phyloP scores from a whole-genome alignment of 2,888 invertebrate genomes.

The Drosophila vallismaia region DNA sequence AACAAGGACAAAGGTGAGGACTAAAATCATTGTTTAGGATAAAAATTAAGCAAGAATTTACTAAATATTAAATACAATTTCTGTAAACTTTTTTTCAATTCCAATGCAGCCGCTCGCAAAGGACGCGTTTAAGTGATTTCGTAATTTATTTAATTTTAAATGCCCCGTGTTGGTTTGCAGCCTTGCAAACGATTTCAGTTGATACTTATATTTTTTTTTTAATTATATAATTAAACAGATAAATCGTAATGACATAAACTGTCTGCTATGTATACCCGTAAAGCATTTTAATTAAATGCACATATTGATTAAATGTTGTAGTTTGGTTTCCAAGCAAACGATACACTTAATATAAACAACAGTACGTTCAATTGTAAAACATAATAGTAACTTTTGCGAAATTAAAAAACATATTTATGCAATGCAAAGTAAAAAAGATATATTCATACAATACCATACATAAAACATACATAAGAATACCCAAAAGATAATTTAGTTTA shows the following conservation, averaged over 20 bases:
- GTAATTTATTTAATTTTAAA: slow-evolving; percentile 49
- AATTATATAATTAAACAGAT: slow-evolving; percentile 38
- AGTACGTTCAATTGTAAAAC: slow-evolving; percentile 44
- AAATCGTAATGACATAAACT: slow-evolving; percentile 43
- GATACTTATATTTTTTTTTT: slow-evolving; percentile 56
- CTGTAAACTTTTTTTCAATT: slow-evolving; percentile 19
- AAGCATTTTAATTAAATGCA: slow-evolving; percentile 44
- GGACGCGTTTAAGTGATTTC: slow-evolving; percentile 82
- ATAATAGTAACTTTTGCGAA: slow-evolving; percentile 47
- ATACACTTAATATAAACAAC: slow-evolving; percentile 47
- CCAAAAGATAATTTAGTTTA: slow-evolving; percentile 32
- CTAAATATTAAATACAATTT: background rate
- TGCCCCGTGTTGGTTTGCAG: slow-evolving; percentile 74
- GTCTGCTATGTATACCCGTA: slow-evolving; percentile 63
- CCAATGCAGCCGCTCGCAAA: slow-evolving; percentile 81
- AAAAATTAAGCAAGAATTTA: background rate
- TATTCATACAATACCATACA: slow-evolving; percentile 42
- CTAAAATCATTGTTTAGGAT: background rate
- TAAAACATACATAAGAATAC: slow-evolving; percentile 16
- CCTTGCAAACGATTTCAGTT: slow-evolving; percentile 52
- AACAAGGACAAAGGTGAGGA: slow-evolving; percentile 86
- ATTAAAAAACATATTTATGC: slow-evolving; percentile 29
- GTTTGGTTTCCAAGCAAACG: slow-evolving; percentile 67
- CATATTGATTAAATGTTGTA: slow-evolving; percentile 59
- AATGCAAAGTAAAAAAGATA: slow-evolving; percentile 30